Evolutionary conservation across 2,888 invertebrate genomes (phyloP), one percentile per base, ranked within the genome.

Genomic region (Acronicta leporina): DNA sequence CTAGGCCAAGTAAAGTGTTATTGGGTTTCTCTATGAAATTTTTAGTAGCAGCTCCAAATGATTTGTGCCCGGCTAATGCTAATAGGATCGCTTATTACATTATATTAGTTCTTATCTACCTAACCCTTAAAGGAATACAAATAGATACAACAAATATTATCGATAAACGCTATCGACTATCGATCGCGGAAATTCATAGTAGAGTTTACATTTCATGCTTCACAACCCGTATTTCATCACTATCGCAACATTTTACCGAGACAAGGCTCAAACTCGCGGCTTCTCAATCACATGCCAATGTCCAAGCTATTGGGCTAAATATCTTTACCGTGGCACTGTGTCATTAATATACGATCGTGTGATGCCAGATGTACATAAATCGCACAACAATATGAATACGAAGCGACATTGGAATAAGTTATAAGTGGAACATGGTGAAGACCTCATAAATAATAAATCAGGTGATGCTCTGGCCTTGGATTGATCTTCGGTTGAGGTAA

Each of bases 401-500:
- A 30, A 33, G 46, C 49, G 62, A 66, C 68, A 61, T 66, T 57
- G 61, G 56, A 71, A 71, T 71, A 66, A 41, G 41, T 53, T 63
- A 52, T 58, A 71, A 67, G 67, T 71, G n/a, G 67, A 67, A 48
- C 67, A 58, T 51, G 50, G 53, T 44, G 69, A 55, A 52, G 67
- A 71, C n/a, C 69, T 71, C 57, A 70, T 70, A 70, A 70, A 70
- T 70, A 70, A 67, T 35, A 58, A 62, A 67, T 71, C 56, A 67
- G 63, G 6, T 51, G 45, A 60, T 61, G 45, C 13, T 54, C 43
- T 55, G 52, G 54, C 72, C 67, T 70, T 51, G 42, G 41, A 7
- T 5, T n/a, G 16, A 16, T 8, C 15, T 27, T 5, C 6, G 27
- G 40, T 46, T 27, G 16, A 33, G 1, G 16, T 48, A 20, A 20